Conservation (phyloP, 2,113 vertebrate species). For the Protobothrops mucrosquamatus region DNA sequence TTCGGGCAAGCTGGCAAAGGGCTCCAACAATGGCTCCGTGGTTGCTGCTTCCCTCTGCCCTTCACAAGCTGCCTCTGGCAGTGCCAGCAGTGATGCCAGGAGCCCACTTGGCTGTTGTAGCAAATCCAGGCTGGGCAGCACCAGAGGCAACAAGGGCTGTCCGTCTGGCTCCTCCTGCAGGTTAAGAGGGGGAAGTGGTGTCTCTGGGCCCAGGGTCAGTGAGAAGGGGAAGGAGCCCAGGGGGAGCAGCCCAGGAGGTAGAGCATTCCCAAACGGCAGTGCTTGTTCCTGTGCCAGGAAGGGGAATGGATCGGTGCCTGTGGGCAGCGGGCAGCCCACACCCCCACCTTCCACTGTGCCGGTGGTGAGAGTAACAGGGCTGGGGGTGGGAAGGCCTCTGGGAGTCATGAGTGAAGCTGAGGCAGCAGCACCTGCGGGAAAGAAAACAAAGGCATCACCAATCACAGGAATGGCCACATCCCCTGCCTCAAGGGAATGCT, state of each 20-base stretch:
- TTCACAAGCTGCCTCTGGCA: conserved; percentile 64
- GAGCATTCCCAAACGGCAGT: conserved; percentile 73
- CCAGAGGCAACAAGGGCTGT: conserved; percentile 72
- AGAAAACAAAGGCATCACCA: conserved; percentile 29
- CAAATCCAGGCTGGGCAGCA: conserved; percentile 72
- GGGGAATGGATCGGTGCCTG: conserved; percentile 76
- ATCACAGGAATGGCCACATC: accelerated
- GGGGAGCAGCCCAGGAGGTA: conserved; percentile 73
- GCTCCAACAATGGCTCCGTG: conserved; percentile 67
- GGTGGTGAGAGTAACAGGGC: not conserved
- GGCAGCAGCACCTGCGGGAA: conserved; percentile 59
- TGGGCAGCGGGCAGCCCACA: conserved; percentile 50
- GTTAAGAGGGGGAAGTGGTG: conserved; percentile 66
- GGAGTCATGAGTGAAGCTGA: conserved; percentile 54
- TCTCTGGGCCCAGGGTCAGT: conserved; percentile 70
- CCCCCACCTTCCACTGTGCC: conserved; percentile 9
- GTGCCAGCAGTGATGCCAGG: conserved; percentile 75
- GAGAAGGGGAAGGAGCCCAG: conserved; percentile 77
- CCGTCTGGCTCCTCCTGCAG: conserved; percentile 57
- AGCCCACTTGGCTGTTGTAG: conserved; percentile 72
- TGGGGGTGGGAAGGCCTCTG: conserved; percentile 45
- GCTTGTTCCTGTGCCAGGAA: conserved; percentile 79
- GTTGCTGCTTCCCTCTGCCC: conserved; percentile 57
- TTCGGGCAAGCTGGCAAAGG: conserved; percentile 71
- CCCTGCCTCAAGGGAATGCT: not conserved